Conservation (phyloP, 37 sponge, comb jelly and placozoan genomes). For the Haliclona indistincta region DNA sequence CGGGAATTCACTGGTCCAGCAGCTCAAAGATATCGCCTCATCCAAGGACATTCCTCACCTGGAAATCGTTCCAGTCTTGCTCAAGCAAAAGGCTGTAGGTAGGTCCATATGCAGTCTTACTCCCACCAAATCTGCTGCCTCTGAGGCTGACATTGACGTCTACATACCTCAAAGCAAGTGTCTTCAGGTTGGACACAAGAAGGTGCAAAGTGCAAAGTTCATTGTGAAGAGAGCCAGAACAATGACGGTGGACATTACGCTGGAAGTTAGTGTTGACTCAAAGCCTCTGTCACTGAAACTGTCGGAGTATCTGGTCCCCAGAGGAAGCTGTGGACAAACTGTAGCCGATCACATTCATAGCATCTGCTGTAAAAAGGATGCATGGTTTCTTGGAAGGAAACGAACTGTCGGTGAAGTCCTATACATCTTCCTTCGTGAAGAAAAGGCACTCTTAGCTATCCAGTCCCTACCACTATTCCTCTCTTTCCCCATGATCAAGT, state of each 20-base stretch:
- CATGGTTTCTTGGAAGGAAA: background rate
- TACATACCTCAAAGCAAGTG: background rate
- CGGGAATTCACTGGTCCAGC: background rate
- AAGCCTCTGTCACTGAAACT: background rate
- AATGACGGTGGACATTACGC: background rate
- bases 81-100: background rate
- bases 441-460: background rate
- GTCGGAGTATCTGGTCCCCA: background rate
- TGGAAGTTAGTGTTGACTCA: background rate
- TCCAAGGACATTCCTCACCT: background rate
- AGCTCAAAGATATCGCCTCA: background rate
- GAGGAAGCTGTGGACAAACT: background rate
- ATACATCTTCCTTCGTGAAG: background rate
- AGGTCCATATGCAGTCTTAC: background rate
- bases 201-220: background rate
- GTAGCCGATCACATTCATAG: background rate
- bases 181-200: background rate
- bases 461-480: background rate
- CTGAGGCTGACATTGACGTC: background rate
- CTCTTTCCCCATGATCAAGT: background rate
- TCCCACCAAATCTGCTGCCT: background rate
- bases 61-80: background rate
- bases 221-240: background rate
- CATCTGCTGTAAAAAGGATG: background rate
- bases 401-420: background rate